Conservation (phyloP, 2,113 vertebrate genomes). For the Sclerurus mexicanus region DNA sequence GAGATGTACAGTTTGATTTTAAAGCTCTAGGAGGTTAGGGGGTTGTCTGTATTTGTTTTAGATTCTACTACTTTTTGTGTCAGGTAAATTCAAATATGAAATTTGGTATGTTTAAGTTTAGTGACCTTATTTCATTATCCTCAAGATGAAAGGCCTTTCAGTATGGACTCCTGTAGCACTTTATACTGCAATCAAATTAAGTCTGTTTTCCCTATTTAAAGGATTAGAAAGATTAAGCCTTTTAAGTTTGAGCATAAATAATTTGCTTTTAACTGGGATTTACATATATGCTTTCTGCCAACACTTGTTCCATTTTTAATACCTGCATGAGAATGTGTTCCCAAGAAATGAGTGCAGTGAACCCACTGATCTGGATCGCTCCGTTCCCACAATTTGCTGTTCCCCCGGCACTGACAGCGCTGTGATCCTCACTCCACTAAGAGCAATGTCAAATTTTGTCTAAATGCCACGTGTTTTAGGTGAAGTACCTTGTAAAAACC, state of each 20-base stretch:
- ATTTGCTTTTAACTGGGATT: background rate
- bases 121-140: background rate
- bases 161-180: background rate
- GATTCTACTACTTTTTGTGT: background rate
- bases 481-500: background rate
- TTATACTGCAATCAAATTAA: background rate
- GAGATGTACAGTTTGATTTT: background rate
- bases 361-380: accelerated
- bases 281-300: background rate
- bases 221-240: background rate
- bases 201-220: background rate
- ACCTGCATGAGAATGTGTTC: background rate
- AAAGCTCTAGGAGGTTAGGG: background rate
- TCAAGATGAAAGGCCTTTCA: background rate
- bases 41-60: background rate
- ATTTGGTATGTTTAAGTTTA: background rate
- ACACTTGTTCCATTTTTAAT: background rate
- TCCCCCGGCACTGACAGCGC: background rate
- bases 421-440: background rate
- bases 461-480: background rate
- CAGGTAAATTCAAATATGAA: background rate
- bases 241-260: background rate
- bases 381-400: background rate
- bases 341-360: background rate
- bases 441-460: background rate